These are phyloP conservation scores for Phasianus colchicus DNA, from an alignment of 2,113 vertebrate species.

Conservation along the genomic window DNA sequence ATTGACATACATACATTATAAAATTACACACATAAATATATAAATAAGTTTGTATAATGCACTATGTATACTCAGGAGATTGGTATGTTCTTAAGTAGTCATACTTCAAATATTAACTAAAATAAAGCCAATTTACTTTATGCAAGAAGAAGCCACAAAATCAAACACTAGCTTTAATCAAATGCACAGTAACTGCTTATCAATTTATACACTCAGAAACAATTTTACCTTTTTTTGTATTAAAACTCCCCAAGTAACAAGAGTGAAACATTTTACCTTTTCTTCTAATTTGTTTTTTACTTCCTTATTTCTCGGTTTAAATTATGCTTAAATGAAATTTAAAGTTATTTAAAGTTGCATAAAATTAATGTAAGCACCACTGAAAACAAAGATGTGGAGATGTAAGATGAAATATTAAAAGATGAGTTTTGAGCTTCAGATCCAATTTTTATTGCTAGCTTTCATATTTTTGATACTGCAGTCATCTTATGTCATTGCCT, in stretches of 20 bases:
- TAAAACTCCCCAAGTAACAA: not conserved
- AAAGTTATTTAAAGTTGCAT: not conserved
- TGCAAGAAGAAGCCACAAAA: not conserved
- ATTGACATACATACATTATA: not conserved
- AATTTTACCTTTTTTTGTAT: slow-evolving; percentile 1
- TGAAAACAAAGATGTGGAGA: not conserved
- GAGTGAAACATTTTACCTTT: not conserved
- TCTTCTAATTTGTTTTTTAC: not conserved
- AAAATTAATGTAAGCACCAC: not conserved
- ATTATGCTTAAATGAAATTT: not conserved
- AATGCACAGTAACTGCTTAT: not conserved
- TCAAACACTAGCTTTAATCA: not conserved
- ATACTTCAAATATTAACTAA: not conserved
- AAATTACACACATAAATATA: not conserved
- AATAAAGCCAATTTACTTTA: not conserved
- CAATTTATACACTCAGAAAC: not conserved
- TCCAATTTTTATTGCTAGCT: not conserved
- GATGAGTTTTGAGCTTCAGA: not conserved
- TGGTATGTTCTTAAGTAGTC: not conserved
- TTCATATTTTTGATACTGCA: not conserved
- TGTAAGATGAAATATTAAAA: not conserved
- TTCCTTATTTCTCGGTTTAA: not conserved
- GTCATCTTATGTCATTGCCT: not conserved
- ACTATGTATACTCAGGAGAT: not conserved
- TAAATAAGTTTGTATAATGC: not conserved